A percentile compares a stretch with the other conserved stretches of the same genome.
Conservation (phyloP, 2,888 invertebrate species). For the Gibbula magus region DNA sequence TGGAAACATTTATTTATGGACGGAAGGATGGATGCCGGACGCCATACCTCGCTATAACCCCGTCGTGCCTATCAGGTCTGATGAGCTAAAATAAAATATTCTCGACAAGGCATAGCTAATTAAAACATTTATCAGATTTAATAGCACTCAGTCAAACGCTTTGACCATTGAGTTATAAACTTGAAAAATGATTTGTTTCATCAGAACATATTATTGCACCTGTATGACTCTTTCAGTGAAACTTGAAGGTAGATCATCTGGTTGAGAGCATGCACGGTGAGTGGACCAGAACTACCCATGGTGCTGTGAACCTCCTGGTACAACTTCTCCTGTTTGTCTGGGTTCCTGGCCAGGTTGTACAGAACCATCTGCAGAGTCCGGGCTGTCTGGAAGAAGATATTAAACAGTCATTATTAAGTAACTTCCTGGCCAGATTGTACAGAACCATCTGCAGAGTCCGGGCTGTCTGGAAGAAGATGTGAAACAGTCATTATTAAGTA, state of each 20-base stretch:
- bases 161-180: too few species aligned
- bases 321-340: constrained; percentile 51
- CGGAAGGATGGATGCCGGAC: too few species aligned
- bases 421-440: constrained; percentile 35
- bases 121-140: too few species aligned
- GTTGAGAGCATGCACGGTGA: constrained; percentile 48
- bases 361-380: constrained; percentile 58
- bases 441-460: constrained; percentile 57
- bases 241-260: constrained; percentile 61
- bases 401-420: background rate
- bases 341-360: constrained; percentile 52
- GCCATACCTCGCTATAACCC: too few species aligned
- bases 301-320: constrained; percentile 46
- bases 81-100: too few species aligned
- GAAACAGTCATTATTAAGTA: background rate
- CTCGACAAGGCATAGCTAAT: too few species aligned
- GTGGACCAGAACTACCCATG: constrained; percentile 37
- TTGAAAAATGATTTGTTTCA: too few species aligned
- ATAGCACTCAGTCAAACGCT: too few species aligned
- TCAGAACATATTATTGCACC: too few species aligned
- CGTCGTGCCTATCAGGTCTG: too few species aligned
- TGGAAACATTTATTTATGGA: too few species aligned
- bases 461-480: constrained; percentile 49
- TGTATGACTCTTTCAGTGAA: constrained; percentile 65
- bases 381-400: constrained; percentile 48